Conservation (phyloP, 2,797 vertebrate genomes). For the Lithobates pipiens region DNA sequence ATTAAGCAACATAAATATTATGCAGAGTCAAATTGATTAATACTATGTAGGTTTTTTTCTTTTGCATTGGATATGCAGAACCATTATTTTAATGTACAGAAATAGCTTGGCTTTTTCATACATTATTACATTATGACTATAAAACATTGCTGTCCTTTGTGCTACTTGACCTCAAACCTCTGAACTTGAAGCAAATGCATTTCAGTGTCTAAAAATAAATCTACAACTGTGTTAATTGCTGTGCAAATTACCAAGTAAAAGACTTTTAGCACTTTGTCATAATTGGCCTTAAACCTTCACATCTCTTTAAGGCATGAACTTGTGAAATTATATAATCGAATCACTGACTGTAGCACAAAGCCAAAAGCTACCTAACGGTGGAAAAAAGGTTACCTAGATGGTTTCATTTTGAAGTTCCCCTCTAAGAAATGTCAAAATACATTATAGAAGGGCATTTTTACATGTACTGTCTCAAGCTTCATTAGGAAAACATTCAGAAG, state of each 20-base stretch:
- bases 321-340: conserved; percentile 45
- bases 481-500: conserved; percentile 20
- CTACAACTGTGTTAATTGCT: conserved; percentile 50
- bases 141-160: conserved; percentile 49
- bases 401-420: conserved; percentile 44
- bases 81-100: conserved; percentile 22
- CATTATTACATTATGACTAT: conserved; percentile 28
- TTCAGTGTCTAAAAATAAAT: conserved; percentile 55
- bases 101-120: conserved; percentile 25
- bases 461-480: conserved; percentile 21
- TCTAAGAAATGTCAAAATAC: conserved; percentile 46
- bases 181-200: conserved; percentile 50
- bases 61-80: conserved; percentile 36
- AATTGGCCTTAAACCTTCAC: conserved; percentile 59
- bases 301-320: conserved; percentile 51
- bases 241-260: conserved; percentile 56
- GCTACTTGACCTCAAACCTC: conserved; percentile 50
- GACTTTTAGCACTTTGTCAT: conserved; percentile 52
- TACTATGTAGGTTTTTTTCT: conserved; percentile 34
- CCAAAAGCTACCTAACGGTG: conserved; percentile 36
- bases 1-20: conserved; percentile 57
- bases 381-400: conserved; percentile 44
- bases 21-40: conserved; percentile 41
- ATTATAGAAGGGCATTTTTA: conserved; percentile 44
- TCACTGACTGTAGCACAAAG: conserved; percentile 47